Evolutionary conservation across 2,888 invertebrate genomes (phyloP), one percentile per base, ranked within the genome.

Genomic region (Cerastis leucographa): DNA sequence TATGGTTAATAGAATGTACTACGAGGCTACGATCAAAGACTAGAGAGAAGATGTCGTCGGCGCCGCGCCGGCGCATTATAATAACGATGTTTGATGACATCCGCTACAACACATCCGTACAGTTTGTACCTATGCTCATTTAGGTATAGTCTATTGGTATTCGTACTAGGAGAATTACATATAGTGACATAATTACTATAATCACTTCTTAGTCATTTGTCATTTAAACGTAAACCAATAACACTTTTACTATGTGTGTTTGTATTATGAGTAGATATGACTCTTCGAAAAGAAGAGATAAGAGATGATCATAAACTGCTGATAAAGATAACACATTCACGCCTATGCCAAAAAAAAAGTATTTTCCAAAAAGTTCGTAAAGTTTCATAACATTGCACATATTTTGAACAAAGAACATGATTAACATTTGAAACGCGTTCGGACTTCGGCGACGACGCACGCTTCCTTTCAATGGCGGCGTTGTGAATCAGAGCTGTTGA

Each of bases 341-440:
- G 51, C 51, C 12, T 25, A 19, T 17, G 22, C 8, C 11, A 25
- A 61, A 22, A n/a, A 46, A 49, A 72, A 35, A 42, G 9, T 14
- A 22, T 42, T 29, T 2, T n/a, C 14, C 25, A 35, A 61, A 11
- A 12, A 46, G 40, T 40, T 40, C 40, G 40, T 40, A n/a, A 51
- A 49, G 59, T 79, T 82, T 79, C 79, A 54, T 68, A 78, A 74
- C 6, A 40, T 78, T 80, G 75, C 74, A 61, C 51, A 80, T 71
- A 69, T 72, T 74, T 79, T 79, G 62, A 71, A 85, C 79, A 83
- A 84, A 77, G 78, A 80, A 61, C 66, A 62, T 81, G 77, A 88
- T 84, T 80, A 86, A 81, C 59, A 35, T n/a, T 59, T 73, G 61
- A 61, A 61, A 71, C 70, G 42, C 46, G 35, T 62, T 77, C 56